Evolutionary conservation across 2,113 vertebrate genomes (phyloP).

Genomic region (Mus musculus): DNA sequence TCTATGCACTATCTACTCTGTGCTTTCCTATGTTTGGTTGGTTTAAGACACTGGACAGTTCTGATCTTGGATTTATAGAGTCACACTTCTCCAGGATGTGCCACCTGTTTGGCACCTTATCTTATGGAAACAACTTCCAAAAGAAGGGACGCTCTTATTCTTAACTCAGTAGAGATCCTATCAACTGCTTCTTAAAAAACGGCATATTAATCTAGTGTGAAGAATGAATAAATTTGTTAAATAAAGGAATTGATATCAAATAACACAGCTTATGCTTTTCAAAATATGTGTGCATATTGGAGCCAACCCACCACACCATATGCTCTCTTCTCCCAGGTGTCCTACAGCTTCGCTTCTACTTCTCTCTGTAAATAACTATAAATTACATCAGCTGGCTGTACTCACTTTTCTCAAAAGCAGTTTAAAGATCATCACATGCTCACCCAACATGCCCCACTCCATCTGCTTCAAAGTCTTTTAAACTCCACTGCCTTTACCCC

Average conservation of each 20-base stretch:
- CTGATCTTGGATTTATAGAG: neutral
- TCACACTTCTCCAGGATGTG: neutral
- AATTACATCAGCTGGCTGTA: neutral
- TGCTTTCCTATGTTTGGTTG: neutral
- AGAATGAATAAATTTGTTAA: neutral
- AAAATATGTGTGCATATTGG: neutral
- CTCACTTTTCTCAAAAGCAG: constrained; percentile 3
- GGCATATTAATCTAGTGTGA: neutral
- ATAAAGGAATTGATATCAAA: constrained; percentile 2
- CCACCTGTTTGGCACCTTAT: neutral
- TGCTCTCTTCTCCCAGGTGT: neutral
- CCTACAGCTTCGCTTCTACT: neutral
- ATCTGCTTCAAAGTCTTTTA: neutral
- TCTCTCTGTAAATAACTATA: neutral
- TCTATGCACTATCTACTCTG: neutral
- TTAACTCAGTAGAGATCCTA: neutral
- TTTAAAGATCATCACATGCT: neutral
- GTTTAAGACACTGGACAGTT: neutral
- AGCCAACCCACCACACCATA: neutral
- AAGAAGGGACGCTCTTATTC: neutral
- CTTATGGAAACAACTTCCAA: neutral
- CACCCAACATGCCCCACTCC: neutral
- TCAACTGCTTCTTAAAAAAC: neutral
- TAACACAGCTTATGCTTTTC: neutral
- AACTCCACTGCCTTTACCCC: neutral